phyloP scores from a whole-genome alignment of 2,113 vertebrate genomes.

The Tragelaphus strepsiceros region DNA sequence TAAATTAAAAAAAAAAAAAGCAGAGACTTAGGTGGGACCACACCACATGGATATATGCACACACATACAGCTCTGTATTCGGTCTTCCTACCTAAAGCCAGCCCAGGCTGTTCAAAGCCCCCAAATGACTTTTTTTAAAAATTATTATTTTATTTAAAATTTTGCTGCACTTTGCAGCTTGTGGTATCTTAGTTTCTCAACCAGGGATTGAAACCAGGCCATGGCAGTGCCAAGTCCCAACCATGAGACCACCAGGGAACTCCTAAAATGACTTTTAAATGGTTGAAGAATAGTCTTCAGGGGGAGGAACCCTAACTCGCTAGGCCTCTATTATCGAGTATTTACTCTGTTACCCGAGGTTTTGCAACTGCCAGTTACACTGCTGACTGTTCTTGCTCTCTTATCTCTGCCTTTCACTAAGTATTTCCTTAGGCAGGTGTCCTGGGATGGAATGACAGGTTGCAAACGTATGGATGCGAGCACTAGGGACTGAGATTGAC shows the following conservation, averaged over 20 bases:
- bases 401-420: not conserved
- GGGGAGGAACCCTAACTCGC: not conserved
- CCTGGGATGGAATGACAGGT: not conserved
- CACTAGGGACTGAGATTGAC: not conserved
- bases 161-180: not conserved
- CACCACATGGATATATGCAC: fast-evolving
- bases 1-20: not conserved
- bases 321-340: not conserved
- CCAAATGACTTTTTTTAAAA: not conserved
- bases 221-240: not conserved
- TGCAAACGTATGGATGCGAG: not conserved
- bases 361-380: fast-evolving
- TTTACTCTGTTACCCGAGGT: not conserved
- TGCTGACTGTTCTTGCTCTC: not conserved
- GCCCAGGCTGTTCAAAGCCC: not conserved
- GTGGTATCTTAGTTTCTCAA: not conserved
- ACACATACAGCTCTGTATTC: fast-evolving
- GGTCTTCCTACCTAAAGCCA: not conserved
- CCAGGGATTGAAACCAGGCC: not conserved
- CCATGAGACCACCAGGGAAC: not conserved
- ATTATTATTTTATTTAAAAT: not conserved
- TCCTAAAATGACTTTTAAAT: not conserved
- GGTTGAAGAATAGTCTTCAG: not conserved
- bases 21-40: not conserved
- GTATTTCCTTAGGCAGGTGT: not conserved